Evolutionary conservation across 1,140 invertebrate species (phyloP).

Genomic region (Ladona fulva): DNA sequence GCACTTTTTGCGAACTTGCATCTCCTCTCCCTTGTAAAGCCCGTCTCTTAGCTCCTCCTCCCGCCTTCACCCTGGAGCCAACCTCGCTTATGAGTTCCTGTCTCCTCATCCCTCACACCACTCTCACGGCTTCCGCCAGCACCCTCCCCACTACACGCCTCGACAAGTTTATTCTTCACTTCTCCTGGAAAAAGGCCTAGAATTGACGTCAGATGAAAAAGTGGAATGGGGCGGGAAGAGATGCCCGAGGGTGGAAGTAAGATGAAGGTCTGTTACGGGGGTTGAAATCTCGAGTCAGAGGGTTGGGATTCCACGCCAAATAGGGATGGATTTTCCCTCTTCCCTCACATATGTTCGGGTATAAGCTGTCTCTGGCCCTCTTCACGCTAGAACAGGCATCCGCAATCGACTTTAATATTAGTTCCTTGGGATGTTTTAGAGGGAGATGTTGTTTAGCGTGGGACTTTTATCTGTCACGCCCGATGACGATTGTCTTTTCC

Average conservation of each 20-base stretch:
- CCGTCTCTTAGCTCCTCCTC: background rate
- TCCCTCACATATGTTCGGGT: background rate
- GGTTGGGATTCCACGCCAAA: background rate
- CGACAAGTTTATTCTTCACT: constrained; percentile 6
- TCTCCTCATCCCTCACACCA: background rate
- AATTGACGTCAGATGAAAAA: background rate
- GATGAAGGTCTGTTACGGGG: background rate
- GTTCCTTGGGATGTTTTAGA: no score
- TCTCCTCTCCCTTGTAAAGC: no score
- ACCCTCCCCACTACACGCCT: background rate
- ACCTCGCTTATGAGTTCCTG: background rate
- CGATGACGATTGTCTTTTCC: no score
- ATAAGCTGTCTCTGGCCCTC: background rate
- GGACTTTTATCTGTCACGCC: no score
- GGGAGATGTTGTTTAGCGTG: no score
- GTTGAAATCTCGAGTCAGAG: background rate
- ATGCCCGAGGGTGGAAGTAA: background rate
- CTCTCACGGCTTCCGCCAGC: background rate
- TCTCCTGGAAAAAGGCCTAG: background rate
- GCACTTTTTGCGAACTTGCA: no score
- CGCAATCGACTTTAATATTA: background rate
- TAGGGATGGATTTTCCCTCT: background rate
- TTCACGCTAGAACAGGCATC: background rate
- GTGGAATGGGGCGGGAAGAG: background rate
- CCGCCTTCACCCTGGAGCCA: background rate